Evolutionary conservation across 2,888 invertebrate genomes (phyloP), one percentile per base, ranked within the genome.

Genomic region (Drosophila longiperda): DNA sequence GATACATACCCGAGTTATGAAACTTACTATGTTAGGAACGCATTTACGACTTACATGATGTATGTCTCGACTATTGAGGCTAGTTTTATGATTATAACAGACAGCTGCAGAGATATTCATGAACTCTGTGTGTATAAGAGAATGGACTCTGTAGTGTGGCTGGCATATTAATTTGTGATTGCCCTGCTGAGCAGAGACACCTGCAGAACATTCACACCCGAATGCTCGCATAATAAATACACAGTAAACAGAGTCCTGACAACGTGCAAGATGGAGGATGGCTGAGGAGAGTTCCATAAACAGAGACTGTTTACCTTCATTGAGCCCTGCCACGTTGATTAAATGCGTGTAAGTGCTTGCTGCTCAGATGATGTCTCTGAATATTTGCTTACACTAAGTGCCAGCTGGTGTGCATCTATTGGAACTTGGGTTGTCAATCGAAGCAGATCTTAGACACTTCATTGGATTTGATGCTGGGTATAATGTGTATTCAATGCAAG

Each of bases 131-230:
- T 53, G 15, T 53, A 20, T 52, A 36, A 34, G 33, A 26, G 67
- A 57, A 63, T 54, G 54, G 66, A 23, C 66, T 59, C 71, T 70
- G 66, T 73, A 68, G 78, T 73, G 52, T n/a, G 73, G 34, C 67
- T 60, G 63, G 78, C 78, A 77, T 77, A 73, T 75, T 77, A 77
- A 78, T 78, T 64, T 78, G 73, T 61, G 68, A 76, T 78, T 78
- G 59, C 73, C 63, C 45, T 53, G 55, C 59, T 32, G 29, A 11
- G 57, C 38, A 52, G 48, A 76, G 59, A 67, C 67, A 77, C 67
- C 74, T 69, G 79, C 59, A 63, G 40, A 78, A 75, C 62, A 75
- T 79, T 75, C 71, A 78, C 75, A 70, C 26, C 50, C 60, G 68
- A 76, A 63, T 70, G 74, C 64, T 57, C 57, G 45, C 63, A 55